These are phyloP conservation scores for Diadophis punctatus DNA, from an alignment of 2,113 vertebrate genomes.

Conservation along the genomic window DNA sequence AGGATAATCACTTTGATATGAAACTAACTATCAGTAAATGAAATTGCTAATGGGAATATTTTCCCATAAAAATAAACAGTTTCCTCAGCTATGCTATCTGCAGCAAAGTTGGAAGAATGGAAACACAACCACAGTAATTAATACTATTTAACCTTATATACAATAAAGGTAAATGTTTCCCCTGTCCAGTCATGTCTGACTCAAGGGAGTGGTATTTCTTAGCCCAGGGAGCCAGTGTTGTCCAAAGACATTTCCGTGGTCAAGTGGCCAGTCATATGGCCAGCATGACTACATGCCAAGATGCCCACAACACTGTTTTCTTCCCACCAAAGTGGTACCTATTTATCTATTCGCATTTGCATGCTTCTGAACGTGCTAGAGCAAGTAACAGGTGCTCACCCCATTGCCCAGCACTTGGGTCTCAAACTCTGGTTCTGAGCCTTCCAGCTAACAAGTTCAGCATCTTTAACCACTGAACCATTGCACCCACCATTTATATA, in stretches of 20 bases:
- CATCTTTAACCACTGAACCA: background rate
- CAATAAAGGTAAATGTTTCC: too few species aligned
- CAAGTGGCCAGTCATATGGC: too few species aligned
- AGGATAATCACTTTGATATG: background rate
- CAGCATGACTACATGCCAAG: too few species aligned
- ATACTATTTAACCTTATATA: slow-evolving; percentile 15
- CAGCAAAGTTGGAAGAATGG: background rate
- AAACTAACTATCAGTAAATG: background rate
- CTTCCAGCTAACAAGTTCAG: background rate
- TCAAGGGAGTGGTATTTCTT: too few species aligned
- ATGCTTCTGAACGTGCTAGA: background rate
- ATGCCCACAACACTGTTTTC: too few species aligned
- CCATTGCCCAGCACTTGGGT: background rate
- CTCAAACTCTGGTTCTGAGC: background rate
- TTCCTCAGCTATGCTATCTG: background rate
- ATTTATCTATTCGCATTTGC: background rate
- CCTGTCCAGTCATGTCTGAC: too few species aligned
- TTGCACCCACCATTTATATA: background rate
- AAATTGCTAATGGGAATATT: slow-evolving; percentile 3
- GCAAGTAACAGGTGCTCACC: background rate
- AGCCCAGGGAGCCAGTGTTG: too few species aligned
- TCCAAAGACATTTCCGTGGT: too few species aligned
- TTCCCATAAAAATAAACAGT: background rate
- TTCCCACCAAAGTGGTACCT: too few species aligned
- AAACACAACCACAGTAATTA: slow-evolving; percentile 1